These are phyloP conservation scores for Chelmon rostratus DNA, from an alignment of 2,797 vertebrate species.

Conservation along the genomic window DNA sequence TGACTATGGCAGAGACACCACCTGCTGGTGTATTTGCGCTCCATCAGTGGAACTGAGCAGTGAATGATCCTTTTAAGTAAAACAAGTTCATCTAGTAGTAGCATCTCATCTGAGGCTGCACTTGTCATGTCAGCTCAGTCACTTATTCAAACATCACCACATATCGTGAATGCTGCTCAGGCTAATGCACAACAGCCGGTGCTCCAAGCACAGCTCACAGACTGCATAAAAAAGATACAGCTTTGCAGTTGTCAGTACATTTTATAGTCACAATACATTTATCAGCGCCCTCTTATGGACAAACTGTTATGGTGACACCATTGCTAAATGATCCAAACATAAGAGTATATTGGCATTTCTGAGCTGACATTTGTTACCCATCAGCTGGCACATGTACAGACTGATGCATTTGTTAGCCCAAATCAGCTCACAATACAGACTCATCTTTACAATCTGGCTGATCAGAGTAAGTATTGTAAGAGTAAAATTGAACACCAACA, in stretches of 20 bases:
- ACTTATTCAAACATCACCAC: neutral
- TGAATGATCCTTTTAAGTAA: too few relatives aligned
- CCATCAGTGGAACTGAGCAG: neutral
- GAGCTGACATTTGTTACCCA: too few relatives aligned
- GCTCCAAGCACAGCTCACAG: neutral
- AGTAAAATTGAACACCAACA: neutral
- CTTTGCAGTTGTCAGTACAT: neutral
- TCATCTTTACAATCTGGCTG: too few relatives aligned
- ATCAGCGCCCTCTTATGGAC: neutral
- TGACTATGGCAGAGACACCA: neutral
- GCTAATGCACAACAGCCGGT: neutral
- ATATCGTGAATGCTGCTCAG: neutral
- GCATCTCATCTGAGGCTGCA: neutral
- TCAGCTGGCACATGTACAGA: neutral
- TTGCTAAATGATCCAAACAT: too few relatives aligned
- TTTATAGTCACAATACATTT: neutral
- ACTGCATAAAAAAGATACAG: too few relatives aligned
- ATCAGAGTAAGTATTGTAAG: neutral
- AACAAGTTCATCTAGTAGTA: neutral
- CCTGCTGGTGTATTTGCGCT: neutral
- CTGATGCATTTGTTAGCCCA: neutral
- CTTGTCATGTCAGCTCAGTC: neutral
- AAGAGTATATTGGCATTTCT: too few relatives aligned
- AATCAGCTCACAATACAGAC: neutral
- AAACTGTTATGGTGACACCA: neutral